Base-by-base conservation (phyloP, 2,888 invertebrate genomes). In the Scrobipalpa atriplicella region DNA sequence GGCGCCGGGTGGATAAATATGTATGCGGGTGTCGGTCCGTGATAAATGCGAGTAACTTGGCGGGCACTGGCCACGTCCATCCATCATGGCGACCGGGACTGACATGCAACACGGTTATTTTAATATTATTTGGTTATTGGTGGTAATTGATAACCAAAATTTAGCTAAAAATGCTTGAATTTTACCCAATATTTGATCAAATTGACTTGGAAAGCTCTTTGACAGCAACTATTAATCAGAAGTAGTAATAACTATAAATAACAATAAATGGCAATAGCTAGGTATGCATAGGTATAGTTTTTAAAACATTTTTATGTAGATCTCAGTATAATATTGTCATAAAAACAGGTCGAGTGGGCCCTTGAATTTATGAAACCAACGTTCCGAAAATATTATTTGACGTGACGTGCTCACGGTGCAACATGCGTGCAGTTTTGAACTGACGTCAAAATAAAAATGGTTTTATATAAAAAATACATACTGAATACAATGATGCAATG, bases 31-130 rank as follows among this genome's bases (percentile, higher is more conserved):
- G 70, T 65, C 66, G 66, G 58, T 54, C 60, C 54, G 68, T 82
- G 81, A 83, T 81, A 77, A 79, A 82, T 79, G 78, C 78, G 77
- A 74, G 78, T 65, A 66, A 66, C 56, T 66, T 62, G 65, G 67
- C 64, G 62, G 43, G 61, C 38, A 41, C 16, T 11, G 11, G 19
- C n/a, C 19, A 16, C 21, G 62, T 6, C 38, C 58, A 62, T 62
- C 62, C 41, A 43, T 62, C 62, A 43, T 62, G 41, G 41, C 39
- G 41, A 0, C 11, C 39, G 16, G 41, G 11, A 61, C 61, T 18
- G 41, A 41, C 39, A 16, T 5, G 41, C 39, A 41, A 58, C 58
- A 36, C 16, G 16, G n/a, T 58, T 29, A 38, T 16, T 13, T 58
- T 38, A 38, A 38, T 38, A 29, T 9, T n/a, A 43, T 43, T 29